Evolutionary conservation across 2,888 invertebrate species (phyloP).

Genomic region (Oxycera nigricornis): DNA sequence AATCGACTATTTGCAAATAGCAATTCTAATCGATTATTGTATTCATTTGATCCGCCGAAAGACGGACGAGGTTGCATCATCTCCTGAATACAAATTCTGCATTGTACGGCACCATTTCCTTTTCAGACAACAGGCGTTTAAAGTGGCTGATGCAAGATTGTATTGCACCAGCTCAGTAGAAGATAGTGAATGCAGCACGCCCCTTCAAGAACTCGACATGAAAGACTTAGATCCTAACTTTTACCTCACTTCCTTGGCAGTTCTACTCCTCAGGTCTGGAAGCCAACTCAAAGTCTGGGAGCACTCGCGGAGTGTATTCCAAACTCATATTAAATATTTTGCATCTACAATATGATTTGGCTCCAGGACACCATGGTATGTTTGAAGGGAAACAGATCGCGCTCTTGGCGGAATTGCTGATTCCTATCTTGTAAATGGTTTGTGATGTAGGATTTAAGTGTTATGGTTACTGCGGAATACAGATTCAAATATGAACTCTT

Average conservation of each 20-base stretch:
- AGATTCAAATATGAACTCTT: not conserved
- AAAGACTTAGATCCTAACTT: not conserved
- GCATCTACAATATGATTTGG: not conserved
- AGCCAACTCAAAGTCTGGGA: not conserved
- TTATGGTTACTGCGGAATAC: not conserved
- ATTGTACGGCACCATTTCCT: not conserved
- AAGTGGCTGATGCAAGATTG: not conserved
- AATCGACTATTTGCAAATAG: not conserved
- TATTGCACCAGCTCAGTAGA: not conserved
- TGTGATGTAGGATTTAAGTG: not conserved
- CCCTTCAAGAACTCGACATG: not conserved
- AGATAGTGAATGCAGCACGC: not conserved
- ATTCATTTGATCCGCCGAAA: not conserved
- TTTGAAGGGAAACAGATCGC: not conserved
- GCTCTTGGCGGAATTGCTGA: not conserved
- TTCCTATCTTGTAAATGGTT: not conserved
- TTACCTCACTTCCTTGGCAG: not conserved
- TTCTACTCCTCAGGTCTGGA: not conserved
- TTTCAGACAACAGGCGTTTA: not conserved
- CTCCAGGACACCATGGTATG: not conserved
- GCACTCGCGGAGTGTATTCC: not conserved
- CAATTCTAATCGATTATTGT: not conserved
- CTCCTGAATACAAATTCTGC: not conserved
- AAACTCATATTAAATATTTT: not conserved
- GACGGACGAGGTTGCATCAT: not conserved